phyloP scores from a whole-genome alignment of 2,797 vertebrate species.

The Pipistrellus kuhlii region DNA sequence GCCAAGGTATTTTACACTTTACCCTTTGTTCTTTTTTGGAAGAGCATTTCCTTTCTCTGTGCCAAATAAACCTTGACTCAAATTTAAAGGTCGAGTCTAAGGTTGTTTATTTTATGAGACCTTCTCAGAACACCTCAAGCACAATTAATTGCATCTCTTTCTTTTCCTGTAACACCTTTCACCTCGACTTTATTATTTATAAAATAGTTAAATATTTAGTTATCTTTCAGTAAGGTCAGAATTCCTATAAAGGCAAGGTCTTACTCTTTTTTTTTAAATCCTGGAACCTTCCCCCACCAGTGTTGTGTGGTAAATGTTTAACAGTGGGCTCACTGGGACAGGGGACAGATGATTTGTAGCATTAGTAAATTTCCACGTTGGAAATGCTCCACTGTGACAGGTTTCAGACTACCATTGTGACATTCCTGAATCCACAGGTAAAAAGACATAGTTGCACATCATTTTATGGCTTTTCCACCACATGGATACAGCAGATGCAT shows the following conservation, averaged over 20 bases:
- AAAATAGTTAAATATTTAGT: slow-evolving; percentile 37
- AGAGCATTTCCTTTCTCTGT: slow-evolving; percentile 19
- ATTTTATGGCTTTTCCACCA: not conserved
- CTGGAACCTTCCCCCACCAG: not conserved
- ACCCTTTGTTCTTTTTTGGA: not conserved
- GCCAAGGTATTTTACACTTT: not conserved
- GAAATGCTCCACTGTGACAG: not conserved
- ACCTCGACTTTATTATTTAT: not conserved
- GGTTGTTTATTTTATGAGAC: not conserved
- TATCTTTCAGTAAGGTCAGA: not conserved
- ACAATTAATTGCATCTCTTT: not conserved
- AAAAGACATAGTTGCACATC: not conserved
- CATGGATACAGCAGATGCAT: not conserved
- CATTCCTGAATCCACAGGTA: not conserved
- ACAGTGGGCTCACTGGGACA: not conserved
- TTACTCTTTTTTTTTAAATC: not conserved
- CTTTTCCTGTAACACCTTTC: slow-evolving; percentile 38
- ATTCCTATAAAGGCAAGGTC: not conserved
- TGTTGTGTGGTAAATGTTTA: slow-evolving; percentile 1
- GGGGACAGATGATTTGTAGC: not conserved
- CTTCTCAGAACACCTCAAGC: slow-evolving; percentile 18
- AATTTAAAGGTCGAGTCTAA: slow-evolving; percentile 23
- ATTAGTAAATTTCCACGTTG: not conserved
- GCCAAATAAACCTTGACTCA: not conserved
- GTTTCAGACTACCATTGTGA: not conserved